Conservation (phyloP, 2,113 vertebrate genomes). For the Nematolebias whitei region DNA sequence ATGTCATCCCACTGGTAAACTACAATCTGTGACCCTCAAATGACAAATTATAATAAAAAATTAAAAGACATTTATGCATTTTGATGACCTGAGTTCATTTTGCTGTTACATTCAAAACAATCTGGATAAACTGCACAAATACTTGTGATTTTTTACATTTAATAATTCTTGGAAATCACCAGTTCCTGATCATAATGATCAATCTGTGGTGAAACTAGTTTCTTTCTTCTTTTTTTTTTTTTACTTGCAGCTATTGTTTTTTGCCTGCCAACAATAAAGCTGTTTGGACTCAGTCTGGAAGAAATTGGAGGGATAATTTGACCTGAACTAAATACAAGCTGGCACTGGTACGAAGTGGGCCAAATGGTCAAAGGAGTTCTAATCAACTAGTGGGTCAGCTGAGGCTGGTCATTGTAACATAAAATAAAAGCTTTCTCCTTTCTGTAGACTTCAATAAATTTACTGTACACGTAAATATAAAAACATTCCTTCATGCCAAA, state of each 20-base stretch:
- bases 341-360: slow-evolving; percentile 57
- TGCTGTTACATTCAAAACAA: too few species aligned
- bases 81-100: neutral
- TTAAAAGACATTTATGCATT: too few species aligned
- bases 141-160: neutral
- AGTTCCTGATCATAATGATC: neutral
- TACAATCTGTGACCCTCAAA: too few species aligned
- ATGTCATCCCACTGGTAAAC: too few species aligned
- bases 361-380: slow-evolving; percentile 25
- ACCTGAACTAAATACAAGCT: slow-evolving; percentile 58
- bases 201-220: neutral
- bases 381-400: slow-evolving; percentile 53
- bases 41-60: too few species aligned
- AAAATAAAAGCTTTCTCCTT: neutral
- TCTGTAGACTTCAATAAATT: neutral
- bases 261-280: slow-evolving; percentile 37
- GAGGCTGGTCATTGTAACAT: neutral
- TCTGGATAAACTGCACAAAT: neutral
- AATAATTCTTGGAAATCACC: slow-evolving; percentile 14
- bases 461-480: neutral
- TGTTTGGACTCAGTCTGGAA: slow-evolving; percentile 57
- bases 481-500: neutral
- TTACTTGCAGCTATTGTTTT: neutral
- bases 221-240: neutral
- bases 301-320: slow-evolving; percentile 39